A percentile compares a stretch with the other conserved stretches of the same genome.
phyloP scores from a whole-genome alignment of 2,113 vertebrate species.

The Corynorhinus townsendii region DNA sequence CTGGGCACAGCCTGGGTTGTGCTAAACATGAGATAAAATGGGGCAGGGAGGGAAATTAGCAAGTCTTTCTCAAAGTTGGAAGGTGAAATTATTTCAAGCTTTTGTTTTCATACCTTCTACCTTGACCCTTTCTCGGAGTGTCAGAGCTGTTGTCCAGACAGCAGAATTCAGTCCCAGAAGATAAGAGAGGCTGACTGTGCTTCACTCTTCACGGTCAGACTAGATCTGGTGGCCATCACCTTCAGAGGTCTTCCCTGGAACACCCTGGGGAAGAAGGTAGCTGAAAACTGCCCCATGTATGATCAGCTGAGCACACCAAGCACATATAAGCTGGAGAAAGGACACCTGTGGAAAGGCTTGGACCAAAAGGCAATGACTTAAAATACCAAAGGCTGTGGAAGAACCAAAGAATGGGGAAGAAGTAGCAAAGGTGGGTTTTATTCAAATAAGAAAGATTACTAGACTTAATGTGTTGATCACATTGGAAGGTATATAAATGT shows the following conservation, averaged over 20 bases:
- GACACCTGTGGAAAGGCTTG: neutral
- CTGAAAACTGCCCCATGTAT: neutral
- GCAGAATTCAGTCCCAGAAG: neutral
- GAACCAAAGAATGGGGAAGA: neutral
- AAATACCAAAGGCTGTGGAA: neutral
- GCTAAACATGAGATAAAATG: neutral
- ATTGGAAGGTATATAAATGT: neutral
- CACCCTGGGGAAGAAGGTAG: neutral
- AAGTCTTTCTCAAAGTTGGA: neutral
- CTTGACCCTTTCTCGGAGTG: neutral
- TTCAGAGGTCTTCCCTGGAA: neutral
- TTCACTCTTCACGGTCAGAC: neutral
- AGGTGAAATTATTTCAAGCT: neutral
- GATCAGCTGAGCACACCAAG: neutral
- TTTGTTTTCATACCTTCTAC: neutral
- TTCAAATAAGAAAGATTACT: neutral
- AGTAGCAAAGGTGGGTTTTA: neutral
- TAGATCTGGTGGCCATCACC: neutral
- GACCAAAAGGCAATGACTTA: too few species aligned
- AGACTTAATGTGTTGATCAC: neutral
- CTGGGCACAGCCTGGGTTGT: neutral
- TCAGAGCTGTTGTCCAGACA: neutral
- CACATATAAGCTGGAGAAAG: neutral
- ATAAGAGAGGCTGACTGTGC: too few species aligned
- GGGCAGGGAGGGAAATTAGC: accelerated